Percentiles rank a stretch among this genome's conserved stretches.
phyloP scores from a whole-genome alignment of 2,113 vertebrate species.

The Laticauda laticaudata region DNA sequence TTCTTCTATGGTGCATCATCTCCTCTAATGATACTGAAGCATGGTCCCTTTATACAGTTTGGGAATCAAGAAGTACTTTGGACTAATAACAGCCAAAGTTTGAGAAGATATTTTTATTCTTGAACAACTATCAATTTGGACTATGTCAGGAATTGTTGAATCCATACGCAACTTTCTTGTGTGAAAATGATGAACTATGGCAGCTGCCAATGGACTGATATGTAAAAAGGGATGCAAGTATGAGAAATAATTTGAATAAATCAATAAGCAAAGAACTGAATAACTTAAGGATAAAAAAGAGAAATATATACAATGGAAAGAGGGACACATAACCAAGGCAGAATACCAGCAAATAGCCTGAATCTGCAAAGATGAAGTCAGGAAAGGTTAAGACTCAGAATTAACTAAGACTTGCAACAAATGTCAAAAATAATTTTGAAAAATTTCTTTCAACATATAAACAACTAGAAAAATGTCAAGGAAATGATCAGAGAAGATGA shows the following conservation, averaged over 20 bases:
- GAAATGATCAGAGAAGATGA: neutral
- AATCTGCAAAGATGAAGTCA: neutral
- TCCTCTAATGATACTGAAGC: neutral
- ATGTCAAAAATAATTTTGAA: neutral
- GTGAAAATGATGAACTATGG: neutral
- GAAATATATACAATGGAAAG: neutral
- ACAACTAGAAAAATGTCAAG: neutral
- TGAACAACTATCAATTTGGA: neutral
- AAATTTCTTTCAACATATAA: neutral
- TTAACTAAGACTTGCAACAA: neutral
- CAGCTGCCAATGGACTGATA: neutral
- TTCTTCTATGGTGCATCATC: neutral
- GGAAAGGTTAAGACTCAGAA: neutral
- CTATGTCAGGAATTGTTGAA: neutral
- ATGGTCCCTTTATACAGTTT: too few species aligned
- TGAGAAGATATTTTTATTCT: neutral
- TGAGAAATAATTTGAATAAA: neutral
- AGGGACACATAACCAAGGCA: neutral
- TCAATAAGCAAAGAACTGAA: neutral
- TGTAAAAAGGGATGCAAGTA: neutral
- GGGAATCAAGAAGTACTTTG: neutral
- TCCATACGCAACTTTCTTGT: neutral
- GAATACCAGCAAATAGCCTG: neutral
- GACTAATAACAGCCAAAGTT: neutral
- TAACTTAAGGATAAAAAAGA: neutral